phyloP scores from a whole-genome alignment of 2,888 invertebrate species.

The Chironomus tentans region DNA sequence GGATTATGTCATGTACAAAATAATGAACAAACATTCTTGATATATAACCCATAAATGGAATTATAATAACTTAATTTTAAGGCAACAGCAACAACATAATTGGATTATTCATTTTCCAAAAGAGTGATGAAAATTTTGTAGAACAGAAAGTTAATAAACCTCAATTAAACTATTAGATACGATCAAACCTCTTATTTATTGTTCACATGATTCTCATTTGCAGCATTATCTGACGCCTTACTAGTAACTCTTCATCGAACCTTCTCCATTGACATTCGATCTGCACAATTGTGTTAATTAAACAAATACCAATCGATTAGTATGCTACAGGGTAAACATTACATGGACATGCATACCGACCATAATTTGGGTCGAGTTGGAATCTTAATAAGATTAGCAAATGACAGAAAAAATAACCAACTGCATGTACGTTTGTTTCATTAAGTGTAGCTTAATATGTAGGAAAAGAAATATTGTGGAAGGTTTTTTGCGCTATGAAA shows the following conservation, averaged over 20 bases:
- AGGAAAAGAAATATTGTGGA: background rate
- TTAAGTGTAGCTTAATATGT: background rate
- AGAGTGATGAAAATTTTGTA: no score
- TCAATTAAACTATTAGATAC: no score
- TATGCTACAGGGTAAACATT: background rate
- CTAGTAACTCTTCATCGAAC: background rate
- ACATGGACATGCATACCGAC: background rate
- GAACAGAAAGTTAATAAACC: no score
- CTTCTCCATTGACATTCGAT: background rate
- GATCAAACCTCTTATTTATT: background rate
- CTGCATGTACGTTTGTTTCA: background rate
- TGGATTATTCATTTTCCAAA: no score
- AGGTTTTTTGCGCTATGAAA: background rate
- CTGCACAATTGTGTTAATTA: background rate
- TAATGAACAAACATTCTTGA: no score
- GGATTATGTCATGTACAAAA: no score
- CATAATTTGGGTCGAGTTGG: background rate
- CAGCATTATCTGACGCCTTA: background rate
- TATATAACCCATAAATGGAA: no score
- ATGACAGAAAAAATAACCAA: background rate
- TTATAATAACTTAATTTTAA: no score
- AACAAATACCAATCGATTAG: background rate
- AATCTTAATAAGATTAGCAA: background rate
- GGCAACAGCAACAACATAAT: no score
- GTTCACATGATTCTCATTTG: no score